Base-by-base conservation (phyloP, 2,797 vertebrate genomes). In the Falco columbarius region DNA sequence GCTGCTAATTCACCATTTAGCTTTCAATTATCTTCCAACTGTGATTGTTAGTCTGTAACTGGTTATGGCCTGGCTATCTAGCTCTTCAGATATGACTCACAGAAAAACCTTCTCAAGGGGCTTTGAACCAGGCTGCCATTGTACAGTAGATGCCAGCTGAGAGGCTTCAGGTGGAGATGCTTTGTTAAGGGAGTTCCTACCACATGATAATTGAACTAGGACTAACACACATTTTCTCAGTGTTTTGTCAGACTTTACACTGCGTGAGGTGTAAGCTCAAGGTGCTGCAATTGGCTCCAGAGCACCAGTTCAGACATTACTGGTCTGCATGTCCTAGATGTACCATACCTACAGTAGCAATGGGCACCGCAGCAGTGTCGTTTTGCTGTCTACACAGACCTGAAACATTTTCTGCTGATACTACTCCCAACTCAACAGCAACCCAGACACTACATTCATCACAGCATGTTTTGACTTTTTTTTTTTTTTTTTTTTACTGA, bases 261-360 rank as follows among this genome's bases (percentile, higher is more conserved):
- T n/a, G 13, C 19, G 1, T 21, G 40, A 29, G 13, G 72, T 73
- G 54, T 72, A 26, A 36, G 15, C 22, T 54, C 11, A 54, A 54
- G 52, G 27, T 65, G 70, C 58, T 71, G 22, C 70, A n/a, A 0
- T 8, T 46, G 40, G 14, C 58, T 74, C 40, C 46, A 29, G 5
- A 52, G 30, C 1, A 0, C 17, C 26, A 5, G 18, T 52, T 21
- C 19, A 14, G 47, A 11, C 3, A 4, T 8, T 10, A 5, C 9
- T 16, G 51, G n/a, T 5, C 49, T 52, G 18, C 17, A 6, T 16
- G 9, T 8, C 54, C n/a, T 55, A 29, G 49, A 9, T 9, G 13
- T 52, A 27, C 14, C 8, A 3, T 24, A 20, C 38, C 22, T 58
- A 36, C 22, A 16, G 49, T 10, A 70, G 62, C 21, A 63, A 2